These are phyloP conservation scores for Petrosia ficiformis DNA, from an alignment of 37 sponge, comb jelly and placozoan species.

Conservation along the genomic window DNA sequence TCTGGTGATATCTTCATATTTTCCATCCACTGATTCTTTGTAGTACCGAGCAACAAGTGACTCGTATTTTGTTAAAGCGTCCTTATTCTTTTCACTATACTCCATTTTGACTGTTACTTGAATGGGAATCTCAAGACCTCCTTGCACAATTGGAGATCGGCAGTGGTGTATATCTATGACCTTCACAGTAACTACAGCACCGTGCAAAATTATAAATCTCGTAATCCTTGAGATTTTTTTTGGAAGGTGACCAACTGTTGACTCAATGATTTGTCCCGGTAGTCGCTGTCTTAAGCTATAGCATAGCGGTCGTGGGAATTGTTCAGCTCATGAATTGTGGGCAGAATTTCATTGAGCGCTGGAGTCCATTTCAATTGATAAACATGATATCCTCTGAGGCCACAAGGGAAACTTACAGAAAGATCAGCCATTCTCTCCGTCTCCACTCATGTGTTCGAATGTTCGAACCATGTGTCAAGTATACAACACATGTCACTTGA, in stretches of 20 bases:
- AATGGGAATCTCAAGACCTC: constrained; percentile 31
- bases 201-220: constrained; percentile 31
- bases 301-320: constrained; percentile 49
- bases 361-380: constrained; percentile 27
- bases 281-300: constrained; percentile 36
- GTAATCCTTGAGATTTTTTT: constrained; percentile 29
- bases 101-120: constrained; percentile 44
- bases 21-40: constrained; percentile 48
- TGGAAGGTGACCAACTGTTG: constrained; percentile 45
- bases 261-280: constrained; percentile 7
- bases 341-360: constrained; percentile 11
- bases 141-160: constrained; percentile 34
- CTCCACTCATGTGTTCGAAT: no score
- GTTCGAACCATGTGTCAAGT: no score
- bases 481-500: no score
- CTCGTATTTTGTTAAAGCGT: constrained; percentile 14
- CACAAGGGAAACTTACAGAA: constrained; percentile 20
- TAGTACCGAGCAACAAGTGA: constrained; percentile 8
- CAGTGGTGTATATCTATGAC: constrained; percentile 3
- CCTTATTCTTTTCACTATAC: constrained; percentile 13
- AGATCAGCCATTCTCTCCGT: background rate
- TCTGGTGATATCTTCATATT: constrained; percentile 36
- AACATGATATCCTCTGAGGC: constrained; percentile 52
- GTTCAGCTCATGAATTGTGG: constrained; percentile 11
- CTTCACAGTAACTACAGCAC: constrained; percentile 25